A percentile compares a stretch with the other conserved stretches of the same genome.
Conservation (phyloP, 2,797 vertebrate species). For the Centroberyx gerrardi region DNA sequence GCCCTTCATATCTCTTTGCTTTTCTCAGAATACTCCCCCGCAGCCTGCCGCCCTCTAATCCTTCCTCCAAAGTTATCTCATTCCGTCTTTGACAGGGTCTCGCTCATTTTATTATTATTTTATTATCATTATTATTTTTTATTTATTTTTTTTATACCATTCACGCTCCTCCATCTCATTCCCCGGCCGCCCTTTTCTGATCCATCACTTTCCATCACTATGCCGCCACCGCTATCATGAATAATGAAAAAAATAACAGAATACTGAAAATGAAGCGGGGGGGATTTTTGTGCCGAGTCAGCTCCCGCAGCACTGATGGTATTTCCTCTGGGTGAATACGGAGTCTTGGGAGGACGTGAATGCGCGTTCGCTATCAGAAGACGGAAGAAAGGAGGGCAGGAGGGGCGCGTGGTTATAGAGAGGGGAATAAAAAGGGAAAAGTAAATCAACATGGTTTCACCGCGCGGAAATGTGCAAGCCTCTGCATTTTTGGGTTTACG, state of each 20-base stretch:
- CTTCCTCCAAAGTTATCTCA: slow-evolving; percentile 63
- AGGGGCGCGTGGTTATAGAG: neutral
- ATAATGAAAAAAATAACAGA: slow-evolving; percentile 60
- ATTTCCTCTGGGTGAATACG: slow-evolving; percentile 49
- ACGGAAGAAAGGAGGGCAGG: neutral
- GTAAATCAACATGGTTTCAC: slow-evolving; percentile 36
- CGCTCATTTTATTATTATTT: slow-evolving; percentile 70
- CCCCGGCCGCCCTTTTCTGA: slow-evolving; percentile 60
- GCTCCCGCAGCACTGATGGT: slow-evolving; percentile 48
- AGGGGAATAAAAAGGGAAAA: slow-evolving; percentile 6
- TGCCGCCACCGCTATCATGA: slow-evolving; percentile 58
- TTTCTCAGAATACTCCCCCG: slow-evolving; percentile 34
- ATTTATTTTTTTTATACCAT: slow-evolving; percentile 39
- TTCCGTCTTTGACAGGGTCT: slow-evolving; percentile 60
- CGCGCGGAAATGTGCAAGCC: slow-evolving; percentile 6
- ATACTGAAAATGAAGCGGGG: slow-evolving; percentile 36
- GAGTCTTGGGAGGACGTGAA: slow-evolving; percentile 17
- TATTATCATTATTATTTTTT: slow-evolving; percentile 42
- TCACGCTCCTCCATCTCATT: slow-evolving; percentile 47
- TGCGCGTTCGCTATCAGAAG: slow-evolving; percentile 16
- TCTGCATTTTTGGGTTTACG: neutral
- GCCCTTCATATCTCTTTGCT: slow-evolving; percentile 41
- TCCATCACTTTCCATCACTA: slow-evolving; percentile 68
- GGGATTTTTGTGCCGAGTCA: slow-evolving; percentile 67
- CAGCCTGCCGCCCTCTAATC: slow-evolving; percentile 31